Conservation (phyloP, 1,140 invertebrate species). For the Rhysida immarginata region DNA sequence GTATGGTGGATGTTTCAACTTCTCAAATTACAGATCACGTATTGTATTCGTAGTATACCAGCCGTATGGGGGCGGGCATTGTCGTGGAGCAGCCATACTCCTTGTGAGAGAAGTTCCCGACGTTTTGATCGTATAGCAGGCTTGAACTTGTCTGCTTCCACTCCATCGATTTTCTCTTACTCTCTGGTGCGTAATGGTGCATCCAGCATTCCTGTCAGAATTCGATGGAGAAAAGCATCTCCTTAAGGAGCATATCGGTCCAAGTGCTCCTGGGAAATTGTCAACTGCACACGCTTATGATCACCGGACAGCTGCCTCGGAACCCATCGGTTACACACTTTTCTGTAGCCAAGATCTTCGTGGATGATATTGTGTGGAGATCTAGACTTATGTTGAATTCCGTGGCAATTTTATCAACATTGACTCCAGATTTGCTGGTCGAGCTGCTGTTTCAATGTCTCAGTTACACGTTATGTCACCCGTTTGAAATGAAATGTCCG, state of each 20-base stretch:
- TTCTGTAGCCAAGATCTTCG: not conserved
- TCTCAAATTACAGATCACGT: too few relatives aligned
- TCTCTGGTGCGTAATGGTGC: conserved; percentile 4
- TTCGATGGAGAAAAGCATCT: not conserved
- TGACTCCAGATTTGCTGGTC: not conserved
- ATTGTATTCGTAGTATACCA: too few relatives aligned
- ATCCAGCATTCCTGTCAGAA: not conserved
- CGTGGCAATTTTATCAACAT: not conserved
- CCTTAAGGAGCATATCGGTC: not conserved
- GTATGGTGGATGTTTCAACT: too few relatives aligned
- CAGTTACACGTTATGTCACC: too few relatives aligned
- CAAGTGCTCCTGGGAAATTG: not conserved
- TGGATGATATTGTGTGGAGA: not conserved
- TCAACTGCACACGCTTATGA: not conserved
- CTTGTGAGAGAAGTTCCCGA: too few relatives aligned
- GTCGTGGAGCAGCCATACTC: too few relatives aligned
- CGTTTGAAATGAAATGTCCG: too few relatives aligned
- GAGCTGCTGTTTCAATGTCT: not conserved
- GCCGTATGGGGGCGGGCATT: too few relatives aligned
- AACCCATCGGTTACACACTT: not conserved
- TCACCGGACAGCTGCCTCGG: not conserved
- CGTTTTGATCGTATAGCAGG: too few relatives aligned
- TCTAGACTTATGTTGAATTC: not conserved
- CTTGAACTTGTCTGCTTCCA: too few relatives aligned
- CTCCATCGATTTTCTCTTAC: conserved; percentile 1